Evolutionary conservation across 2,113 vertebrate genomes (phyloP), one percentile per base, ranked within the genome.

Genomic region (Promerops cafer): DNA sequence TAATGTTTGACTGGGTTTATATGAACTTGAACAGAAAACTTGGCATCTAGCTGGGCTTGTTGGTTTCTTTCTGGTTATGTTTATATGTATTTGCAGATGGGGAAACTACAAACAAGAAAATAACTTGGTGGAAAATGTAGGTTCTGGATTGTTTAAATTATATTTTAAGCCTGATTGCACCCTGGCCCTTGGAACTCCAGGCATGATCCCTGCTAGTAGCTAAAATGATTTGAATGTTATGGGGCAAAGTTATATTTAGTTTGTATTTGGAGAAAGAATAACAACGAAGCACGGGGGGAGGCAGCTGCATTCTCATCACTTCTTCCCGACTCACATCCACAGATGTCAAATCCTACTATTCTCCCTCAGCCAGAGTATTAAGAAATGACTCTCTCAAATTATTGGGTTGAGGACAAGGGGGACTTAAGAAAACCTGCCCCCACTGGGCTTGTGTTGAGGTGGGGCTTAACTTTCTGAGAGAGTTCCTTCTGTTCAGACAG

Each of bases 241-340:
- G 83, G 92, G 72, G 88, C 89, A 95, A 94, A 94, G 90, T 90
- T 96, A 95, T 96, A 93, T 96, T 97, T 97, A 97, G 95, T 81
- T 96, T 82, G 72, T 90, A 31, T 96, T 93, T 94, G 90, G 96
- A 95, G 92, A 93, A 97, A 94, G 92, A 95, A 90, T 92, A 96
- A 94, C 83, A 92, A 56, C 76, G 47, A 87, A 87, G 86, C 83
- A 1, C 0, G 0, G 86, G 84, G 87, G 85, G 49, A 92, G 88
- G 92, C 94, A 94, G 96, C 96, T 96, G 94, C 92, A 81, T 96
- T 96, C 90, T 74, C 11, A 5, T 93, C 85, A 86, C 93, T 94
- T 93, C 92, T 95, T 91, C 85, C 82, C 80, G 6, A 91, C 79
- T 80, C 85, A 83, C 64, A 93, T 93, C 80, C 88, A 0, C 0